Evolutionary conservation across 1,140 invertebrate genomes (phyloP).

Genomic region (Achatina immaculata): DNA sequence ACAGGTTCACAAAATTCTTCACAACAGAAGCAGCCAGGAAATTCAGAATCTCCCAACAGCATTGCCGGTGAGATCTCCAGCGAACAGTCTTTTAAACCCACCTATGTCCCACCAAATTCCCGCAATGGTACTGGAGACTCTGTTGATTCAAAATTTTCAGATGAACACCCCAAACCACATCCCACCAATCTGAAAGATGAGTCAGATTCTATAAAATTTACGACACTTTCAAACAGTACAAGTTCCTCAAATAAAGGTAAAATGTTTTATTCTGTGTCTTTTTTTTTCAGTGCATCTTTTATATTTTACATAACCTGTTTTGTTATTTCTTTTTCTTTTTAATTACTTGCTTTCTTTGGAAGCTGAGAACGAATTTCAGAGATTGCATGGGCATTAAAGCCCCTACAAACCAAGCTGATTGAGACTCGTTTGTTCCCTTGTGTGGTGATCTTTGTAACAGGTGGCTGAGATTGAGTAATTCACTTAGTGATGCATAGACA

Average conservation of each 20-base stretch:
- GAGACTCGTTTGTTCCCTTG: too few species aligned
- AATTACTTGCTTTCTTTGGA: too few species aligned
- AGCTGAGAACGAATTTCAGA: too few species aligned
- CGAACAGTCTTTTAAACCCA: neutral
- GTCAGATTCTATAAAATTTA: neutral
- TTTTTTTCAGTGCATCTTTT: neutral
- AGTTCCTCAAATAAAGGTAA: constrained; percentile 28
- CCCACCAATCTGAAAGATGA: neutral
- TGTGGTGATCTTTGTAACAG: too few species aligned
- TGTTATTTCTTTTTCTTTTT: too few species aligned
- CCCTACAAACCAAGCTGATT: too few species aligned
- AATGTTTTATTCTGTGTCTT: neutral
- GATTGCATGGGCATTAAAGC: too few species aligned
- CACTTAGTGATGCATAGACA: too few species aligned
- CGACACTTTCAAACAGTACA: neutral
- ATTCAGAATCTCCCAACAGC: neutral
- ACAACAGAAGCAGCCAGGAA: neutral
- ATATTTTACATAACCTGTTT: neutral
- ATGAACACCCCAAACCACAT: neutral
- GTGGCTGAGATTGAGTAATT: too few species aligned
- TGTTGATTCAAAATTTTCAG: neutral
- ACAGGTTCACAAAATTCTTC: neutral
- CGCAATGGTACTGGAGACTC: constrained; percentile 15
- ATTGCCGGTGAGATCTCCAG: neutral
- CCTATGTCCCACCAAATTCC: constrained; percentile 19